Evolutionary conservation across 2,888 invertebrate species (phyloP), one percentile per base, ranked within the genome.

Genomic region (Cheilosia vernalis): DNA sequence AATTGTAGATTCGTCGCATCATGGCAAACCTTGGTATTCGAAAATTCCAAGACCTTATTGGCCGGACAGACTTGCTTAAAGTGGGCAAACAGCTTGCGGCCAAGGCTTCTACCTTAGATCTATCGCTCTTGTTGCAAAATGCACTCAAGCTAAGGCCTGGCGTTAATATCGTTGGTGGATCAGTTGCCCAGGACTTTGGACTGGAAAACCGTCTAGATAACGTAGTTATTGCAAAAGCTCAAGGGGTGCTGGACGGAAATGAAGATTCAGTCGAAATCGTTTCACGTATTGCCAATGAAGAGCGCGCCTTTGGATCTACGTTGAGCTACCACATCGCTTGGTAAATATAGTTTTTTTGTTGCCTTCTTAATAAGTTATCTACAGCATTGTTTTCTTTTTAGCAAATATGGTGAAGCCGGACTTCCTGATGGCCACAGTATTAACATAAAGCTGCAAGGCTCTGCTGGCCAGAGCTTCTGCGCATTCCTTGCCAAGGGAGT

Each of bases 381-480:
- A 1, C 1, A 49, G 10, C n/a, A 37, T 27, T 24, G 13, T 15
- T 13, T 61, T 63, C 19, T 78, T 44, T 74, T 81, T 89, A 98
- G 97, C 93, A 96, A 96, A 93, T 97, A 95, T 91, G 95, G 97
- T 15, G 98, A 98, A 89, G 93, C 93, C 40, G 98, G 99, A 7
- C 93, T 99, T 13, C 98, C 98, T 0, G 95, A 95, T 21, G 95
- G 94, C 87, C 95, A 95, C 79, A 92, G 92, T 3, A 96, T 99
- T 87, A 95, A 96, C 89, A 96, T 99, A 72, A 94, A 94, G 47
- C 93, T 99, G 87, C 95, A 93, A 56, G 99, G 99, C 17, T 98
- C 98, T 2, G 99, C 99, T 10, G 99, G 99, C 13, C 99, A 99
- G 93, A 99, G 99, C 90, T 99, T 99, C 93, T 98, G 99, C 91